phyloP scores from a whole-genome alignment of 1,140 invertebrate species.

The Vollenhovia emeryi region DNA sequence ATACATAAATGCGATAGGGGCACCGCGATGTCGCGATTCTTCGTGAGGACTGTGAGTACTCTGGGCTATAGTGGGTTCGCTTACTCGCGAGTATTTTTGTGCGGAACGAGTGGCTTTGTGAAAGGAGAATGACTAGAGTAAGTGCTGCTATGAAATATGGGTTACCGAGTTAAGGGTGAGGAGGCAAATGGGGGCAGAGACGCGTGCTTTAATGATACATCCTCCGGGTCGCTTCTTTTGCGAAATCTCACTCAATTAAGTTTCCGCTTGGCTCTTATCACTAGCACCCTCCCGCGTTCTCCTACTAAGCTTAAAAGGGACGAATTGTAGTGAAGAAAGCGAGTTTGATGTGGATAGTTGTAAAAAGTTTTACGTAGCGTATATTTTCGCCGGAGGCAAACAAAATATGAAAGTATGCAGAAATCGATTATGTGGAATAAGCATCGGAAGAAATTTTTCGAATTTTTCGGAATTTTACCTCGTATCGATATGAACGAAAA shows the following conservation, averaged over 20 bases:
- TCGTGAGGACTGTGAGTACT: conserved; percentile 59
- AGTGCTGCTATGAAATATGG: conserved; percentile 84
- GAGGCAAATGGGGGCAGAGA: conserved; percentile 23
- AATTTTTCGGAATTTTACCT: not conserved
- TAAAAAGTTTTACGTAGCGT: not conserved
- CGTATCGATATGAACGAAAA: not conserved
- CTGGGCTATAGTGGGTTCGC: conserved; percentile 66
- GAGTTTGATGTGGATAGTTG: conserved; percentile 35
- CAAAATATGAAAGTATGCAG: not conserved
- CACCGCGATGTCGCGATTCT: not conserved
- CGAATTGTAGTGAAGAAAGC: conserved; percentile 45
- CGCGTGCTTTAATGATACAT: conserved; percentile 80
- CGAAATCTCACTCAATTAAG: conserved; percentile 76
- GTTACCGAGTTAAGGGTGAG: conserved; percentile 82
- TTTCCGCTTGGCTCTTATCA: conserved; percentile 50
- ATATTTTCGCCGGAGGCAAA: not conserved
- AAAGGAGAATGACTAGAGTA: conserved; percentile 81
- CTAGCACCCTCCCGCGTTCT: not conserved
- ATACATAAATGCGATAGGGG: conserved; percentile 3
- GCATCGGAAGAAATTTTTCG: not conserved
- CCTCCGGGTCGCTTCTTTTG: conserved; percentile 71
- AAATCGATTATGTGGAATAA: not conserved
- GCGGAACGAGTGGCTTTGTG: conserved; percentile 82
- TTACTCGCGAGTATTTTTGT: conserved; percentile 76
- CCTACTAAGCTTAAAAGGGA: conserved; percentile 6